A percentile compares a stretch with the other conserved stretches of the same genome.
phyloP scores from a whole-genome alignment of 2,888 invertebrate species.

The Parthenolecanium corni region DNA sequence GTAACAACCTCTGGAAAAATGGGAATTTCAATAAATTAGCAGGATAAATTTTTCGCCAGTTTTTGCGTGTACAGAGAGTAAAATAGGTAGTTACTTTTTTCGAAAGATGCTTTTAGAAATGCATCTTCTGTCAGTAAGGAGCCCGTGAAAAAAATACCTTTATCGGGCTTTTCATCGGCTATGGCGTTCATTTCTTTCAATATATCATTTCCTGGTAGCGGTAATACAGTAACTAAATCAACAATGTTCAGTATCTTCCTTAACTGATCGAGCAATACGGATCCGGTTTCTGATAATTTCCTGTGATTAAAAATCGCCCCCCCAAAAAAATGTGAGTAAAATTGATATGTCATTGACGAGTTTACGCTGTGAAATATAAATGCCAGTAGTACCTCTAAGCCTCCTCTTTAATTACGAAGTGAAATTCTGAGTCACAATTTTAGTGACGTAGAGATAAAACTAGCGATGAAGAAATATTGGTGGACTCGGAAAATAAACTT shows the following conservation, averaged over 20 bases:
- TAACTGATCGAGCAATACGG: not conserved
- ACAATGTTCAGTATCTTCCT: not conserved
- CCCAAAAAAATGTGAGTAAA: not conserved
- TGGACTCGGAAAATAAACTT: too few species aligned
- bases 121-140: not conserved
- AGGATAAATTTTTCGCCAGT: not conserved
- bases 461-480: too few species aligned
- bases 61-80: not conserved
- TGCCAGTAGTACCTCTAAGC: too few species aligned
- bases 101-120: not conserved
- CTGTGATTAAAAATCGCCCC: not conserved
- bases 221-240: conserved; percentile 9
- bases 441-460: too few species aligned
- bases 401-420: too few species aligned
- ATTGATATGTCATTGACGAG: not conserved
- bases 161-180: conserved; percentile 1
- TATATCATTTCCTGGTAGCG: not conserved
- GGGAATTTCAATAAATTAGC: not conserved
- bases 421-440: too few species aligned
- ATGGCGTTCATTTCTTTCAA: not conserved
- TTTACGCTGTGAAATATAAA: not conserved
- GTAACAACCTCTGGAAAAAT: not conserved
- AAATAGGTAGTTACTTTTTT: conserved; percentile 2
- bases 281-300: conserved; percentile 9
- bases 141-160: conserved; percentile 3